Evolutionary conservation across 2,797 vertebrate species (phyloP), one percentile per base, ranked within the genome.

Genomic region (Potorous gilbertii): DNA sequence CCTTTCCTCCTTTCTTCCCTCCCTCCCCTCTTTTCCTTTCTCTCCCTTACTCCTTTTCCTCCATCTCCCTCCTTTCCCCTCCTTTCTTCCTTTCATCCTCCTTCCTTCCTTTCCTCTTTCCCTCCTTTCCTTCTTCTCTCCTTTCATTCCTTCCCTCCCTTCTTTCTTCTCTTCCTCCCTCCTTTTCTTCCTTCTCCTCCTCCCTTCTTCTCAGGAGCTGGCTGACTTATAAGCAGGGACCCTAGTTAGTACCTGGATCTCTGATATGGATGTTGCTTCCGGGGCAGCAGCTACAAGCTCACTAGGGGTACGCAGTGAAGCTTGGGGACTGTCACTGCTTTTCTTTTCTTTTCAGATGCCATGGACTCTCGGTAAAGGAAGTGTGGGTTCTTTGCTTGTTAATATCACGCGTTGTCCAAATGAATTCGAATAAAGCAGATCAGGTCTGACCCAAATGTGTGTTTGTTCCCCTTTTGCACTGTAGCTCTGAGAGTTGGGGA

Each of bases 31-130:
- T 10, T 59, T 29, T 29, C 29, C 10, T 12, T 62, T 62, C 4
- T 4, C 0, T 34, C 5, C 29, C 31, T 34, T 5, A 3, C 0
- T 34, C 5, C 29, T 13, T 34, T 1, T 2, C 13, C 14, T 16
- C 13, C 4, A 2, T 13, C 4, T 62, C 18, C 31, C 12, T 34
- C 12, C 21, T 0, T 1, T 52, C 5, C 57, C 10, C 10, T 13
- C 3, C 29, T 3, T 31, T 4, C 12, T 31, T n/a, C n/a, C n/a
- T 21, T 27, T 14, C 5, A n/a, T n/a, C 5, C 6, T 6, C 34
- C 14, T 5, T n/a, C 52, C n/a, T 16, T 1, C 21, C 14, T 52
- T 31, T 21, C 24, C 5, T 0, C 11, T 21, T 28, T n/a, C 40
- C 0, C 92, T 27, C 11, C 46, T 55, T 40, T 21, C 56, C 34